Evolutionary conservation across 2,113 vertebrate species (phyloP).

Genomic region (Rhinolophus sinicus): DNA sequence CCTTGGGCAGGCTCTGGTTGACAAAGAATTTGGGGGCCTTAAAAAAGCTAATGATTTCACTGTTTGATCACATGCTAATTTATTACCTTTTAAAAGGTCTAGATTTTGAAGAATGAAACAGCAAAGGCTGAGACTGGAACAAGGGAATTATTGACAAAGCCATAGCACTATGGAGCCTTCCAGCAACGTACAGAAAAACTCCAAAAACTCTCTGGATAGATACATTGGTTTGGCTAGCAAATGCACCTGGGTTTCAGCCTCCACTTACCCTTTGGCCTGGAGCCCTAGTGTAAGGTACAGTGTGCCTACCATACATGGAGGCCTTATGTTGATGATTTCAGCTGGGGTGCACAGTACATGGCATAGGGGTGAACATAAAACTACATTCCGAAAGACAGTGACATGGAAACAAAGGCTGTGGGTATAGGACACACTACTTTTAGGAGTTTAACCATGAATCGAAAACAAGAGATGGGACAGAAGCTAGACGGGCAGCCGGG

Average conservation of each 20-base stretch:
- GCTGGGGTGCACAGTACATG: neutral
- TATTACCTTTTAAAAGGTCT: neutral
- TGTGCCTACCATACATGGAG: neutral
- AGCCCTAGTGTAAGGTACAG: neutral
- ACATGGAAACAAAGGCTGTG: neutral
- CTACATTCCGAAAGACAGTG: neutral
- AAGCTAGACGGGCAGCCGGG: neutral
- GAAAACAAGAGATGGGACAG: conserved; percentile 29
- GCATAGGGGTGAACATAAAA: neutral
- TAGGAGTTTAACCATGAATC: neutral
- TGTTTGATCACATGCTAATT: neutral
- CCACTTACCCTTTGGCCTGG: neutral
- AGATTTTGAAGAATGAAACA: neutral
- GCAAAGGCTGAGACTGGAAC: neutral
- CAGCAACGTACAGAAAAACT: neutral
- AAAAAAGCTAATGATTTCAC: neutral
- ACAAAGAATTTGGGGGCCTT: neutral
- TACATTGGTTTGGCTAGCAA: neutral
- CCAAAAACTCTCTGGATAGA: neutral
- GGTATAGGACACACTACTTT: neutral
- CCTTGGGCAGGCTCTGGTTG: neutral
- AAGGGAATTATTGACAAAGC: neutral
- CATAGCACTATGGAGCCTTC: neutral
- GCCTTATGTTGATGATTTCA: neutral
- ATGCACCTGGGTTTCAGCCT: neutral